Percentiles rank a stretch among this genome's conserved stretches.
Evolutionary conservation across 2,797 vertebrate species (phyloP).

Genomic region (Pangasius djambal): DNA sequence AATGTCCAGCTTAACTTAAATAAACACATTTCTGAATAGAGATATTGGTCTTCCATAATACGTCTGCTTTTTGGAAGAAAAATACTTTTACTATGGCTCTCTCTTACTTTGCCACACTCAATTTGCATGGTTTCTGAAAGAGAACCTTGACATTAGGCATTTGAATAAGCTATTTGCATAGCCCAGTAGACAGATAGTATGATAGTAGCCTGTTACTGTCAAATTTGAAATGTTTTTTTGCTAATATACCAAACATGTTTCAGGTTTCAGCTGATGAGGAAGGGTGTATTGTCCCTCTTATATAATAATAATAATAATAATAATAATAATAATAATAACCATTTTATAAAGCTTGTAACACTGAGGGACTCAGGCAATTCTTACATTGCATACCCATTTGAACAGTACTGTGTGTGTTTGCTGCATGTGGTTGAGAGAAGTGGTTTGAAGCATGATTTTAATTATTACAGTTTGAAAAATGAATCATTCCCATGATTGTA

Average conservation of each 20-base stretch:
- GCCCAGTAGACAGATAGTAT: conserved; percentile 55
- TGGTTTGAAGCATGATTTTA: neutral
- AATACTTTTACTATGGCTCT: conserved; percentile 38
- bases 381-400: neutral
- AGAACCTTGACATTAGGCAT: conserved; percentile 69
- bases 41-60: neutral
- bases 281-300: neutral
- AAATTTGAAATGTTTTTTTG: conserved; percentile 32
- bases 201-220: conserved; percentile 33
- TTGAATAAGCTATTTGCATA: conserved; percentile 80
- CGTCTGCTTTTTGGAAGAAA: conserved; percentile 14
- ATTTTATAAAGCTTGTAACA: neutral
- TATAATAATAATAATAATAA: neutral
- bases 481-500: neutral
- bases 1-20: neutral
- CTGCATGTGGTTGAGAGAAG: neutral
- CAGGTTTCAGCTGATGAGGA: neutral
- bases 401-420: conserved; percentile 5
- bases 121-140: conserved; percentile 79
- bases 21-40: neutral
- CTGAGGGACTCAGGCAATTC: neutral
- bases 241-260: neutral
- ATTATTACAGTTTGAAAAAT: neutral
- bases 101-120: conserved; percentile 42
- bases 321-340: neutral